Evolutionary conservation across 2,113 vertebrate species (phyloP), one percentile per base, ranked within the genome.

Genomic region (Spilogale gracilis): DNA sequence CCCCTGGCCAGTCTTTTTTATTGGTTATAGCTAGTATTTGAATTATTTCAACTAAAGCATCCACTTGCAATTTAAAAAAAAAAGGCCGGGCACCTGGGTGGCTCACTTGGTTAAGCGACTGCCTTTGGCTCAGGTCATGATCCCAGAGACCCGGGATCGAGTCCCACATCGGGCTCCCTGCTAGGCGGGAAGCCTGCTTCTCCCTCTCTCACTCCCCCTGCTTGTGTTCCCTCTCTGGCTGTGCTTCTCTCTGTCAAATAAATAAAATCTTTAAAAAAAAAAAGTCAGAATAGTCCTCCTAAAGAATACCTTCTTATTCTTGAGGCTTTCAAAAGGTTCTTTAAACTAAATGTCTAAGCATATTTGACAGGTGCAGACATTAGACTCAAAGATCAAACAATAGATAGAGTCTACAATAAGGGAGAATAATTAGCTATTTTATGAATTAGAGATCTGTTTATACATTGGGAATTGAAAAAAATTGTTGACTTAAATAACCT

Each of bases 401-500:
- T 84, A 73, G 5, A 25, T 86, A 11, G 48, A 48, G 17, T 79
- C 21, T 30, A 74, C 16, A 11, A 63, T 32, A 86, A 2, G 25
- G 2, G 27, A 95, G 65, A 94, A 89, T n/a, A 91, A 17, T 85
- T 82, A 90, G 5, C 48, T 95, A 30, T 78, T 97, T 96, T 95
- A 88, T 85, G 18, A 96, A 79, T 89, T 58, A 71, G 23, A 79
- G 48, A 67, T 87, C 11, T 52, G 60, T 79, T 92, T 96, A 79
- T 74, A 93, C 11, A 58, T 80, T 69, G 32, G 8, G 16, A 95
- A 27, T 93, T 88, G 48, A 61, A 65, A 50, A 87, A 85, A 92
- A 60, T 71, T 92, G 58, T 93, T 95, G 89, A 92, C 20, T 87
- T 90, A 89, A 85, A 71, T 95, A 94, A 95, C 88, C 50, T 81